phyloP scores from a whole-genome alignment of 2,113 vertebrate genomes.

The Nicator chloris region DNA sequence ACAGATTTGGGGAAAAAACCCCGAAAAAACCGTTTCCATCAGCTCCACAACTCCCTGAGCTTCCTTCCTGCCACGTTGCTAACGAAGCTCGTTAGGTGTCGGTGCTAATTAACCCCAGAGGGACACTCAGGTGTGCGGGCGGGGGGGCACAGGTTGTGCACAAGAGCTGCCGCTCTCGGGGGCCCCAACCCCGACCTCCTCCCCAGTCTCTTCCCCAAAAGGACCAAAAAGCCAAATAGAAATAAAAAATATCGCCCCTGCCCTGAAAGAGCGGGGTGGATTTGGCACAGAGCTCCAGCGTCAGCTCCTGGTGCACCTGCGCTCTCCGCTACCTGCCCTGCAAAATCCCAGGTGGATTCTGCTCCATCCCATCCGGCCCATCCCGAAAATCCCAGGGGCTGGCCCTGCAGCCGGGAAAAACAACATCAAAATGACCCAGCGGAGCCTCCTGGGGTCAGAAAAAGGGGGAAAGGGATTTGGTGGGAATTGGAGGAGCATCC shows the following conservation, averaged over 20 bases:
- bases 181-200: rapidly evolving
- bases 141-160: rapidly evolving
- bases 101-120: neutral
- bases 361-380: neutral
- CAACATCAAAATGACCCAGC: rapidly evolving
- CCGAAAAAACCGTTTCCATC: neutral
- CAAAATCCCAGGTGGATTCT: rapidly evolving
- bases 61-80: neutral
- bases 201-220: neutral
- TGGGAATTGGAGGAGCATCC: neutral
- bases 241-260: neutral
- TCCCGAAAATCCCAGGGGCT: neutral
- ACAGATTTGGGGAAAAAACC: rapidly evolving
- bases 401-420: rapidly evolving
- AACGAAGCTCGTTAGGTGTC: neutral
- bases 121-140: rapidly evolving
- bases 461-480: neutral
- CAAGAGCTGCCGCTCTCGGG: neutral
- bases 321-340: rapidly evolving
- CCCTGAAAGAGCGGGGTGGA: rapidly evolving
- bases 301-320: rapidly evolving
- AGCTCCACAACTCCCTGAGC: rapidly evolving
- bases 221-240: neutral
- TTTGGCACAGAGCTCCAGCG: rapidly evolving
- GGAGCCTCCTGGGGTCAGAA: rapidly evolving